Percentiles rank a stretch among this genome's conserved stretches.
Conservation (phyloP, 2,113 vertebrate genomes). For the Dromiciops gliroides region DNA sequence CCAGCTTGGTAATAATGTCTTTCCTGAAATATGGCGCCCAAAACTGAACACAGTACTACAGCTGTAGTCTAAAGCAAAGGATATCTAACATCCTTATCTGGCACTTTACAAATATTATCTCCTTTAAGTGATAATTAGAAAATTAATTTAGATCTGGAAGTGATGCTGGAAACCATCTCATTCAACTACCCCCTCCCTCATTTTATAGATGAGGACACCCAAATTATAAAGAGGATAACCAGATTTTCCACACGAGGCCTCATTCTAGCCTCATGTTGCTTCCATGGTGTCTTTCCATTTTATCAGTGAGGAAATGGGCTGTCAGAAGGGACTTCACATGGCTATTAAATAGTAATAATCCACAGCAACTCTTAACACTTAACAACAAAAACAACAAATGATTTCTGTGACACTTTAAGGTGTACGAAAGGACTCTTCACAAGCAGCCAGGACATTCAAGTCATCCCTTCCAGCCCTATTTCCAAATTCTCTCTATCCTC, state of each 20-base stretch:
- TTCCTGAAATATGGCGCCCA: background rate
- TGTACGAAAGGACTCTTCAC: background rate
- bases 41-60: background rate
- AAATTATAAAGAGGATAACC: background rate
- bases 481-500: background rate
- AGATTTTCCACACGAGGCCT: background rate
- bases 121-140: background rate
- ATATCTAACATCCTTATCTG: background rate
- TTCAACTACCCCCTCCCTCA: background rate
- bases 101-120: background rate
- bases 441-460: background rate
- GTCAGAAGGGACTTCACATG: background rate
- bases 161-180: background rate
- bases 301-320: background rate
- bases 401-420: background rate
- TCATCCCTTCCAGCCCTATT: background rate
- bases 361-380: background rate
- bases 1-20: background rate
- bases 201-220: background rate
- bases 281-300: background rate
- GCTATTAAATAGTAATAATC: background rate
- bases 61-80: background rate
- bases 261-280: background rate
- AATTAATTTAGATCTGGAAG: background rate
- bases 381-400: background rate